Evolutionary conservation across 2,113 vertebrate genomes (phyloP).

Genomic region (Calyptommatus sinebrachiatus): DNA sequence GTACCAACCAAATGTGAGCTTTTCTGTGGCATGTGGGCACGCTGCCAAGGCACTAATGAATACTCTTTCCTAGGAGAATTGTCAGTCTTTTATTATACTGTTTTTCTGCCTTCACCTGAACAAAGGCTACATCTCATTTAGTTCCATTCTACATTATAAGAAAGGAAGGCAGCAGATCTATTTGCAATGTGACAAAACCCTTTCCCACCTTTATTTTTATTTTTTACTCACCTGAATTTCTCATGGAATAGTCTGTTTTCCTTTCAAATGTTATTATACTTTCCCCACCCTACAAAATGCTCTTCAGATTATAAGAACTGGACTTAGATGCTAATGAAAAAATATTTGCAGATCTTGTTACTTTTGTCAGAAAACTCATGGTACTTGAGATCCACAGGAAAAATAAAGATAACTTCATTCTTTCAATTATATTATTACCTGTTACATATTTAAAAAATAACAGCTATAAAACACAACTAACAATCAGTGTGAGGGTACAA

Average conservation of each 20-base stretch:
- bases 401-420: neutral
- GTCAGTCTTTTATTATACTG: neutral
- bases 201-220: neutral
- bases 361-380: neutral
- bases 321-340: constrained; percentile 8
- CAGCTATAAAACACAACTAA: too few species aligned
- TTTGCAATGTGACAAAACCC: neutral
- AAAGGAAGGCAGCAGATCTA: neutral
- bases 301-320: neutral
- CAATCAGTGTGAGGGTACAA: too few species aligned
- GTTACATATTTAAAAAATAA: too few species aligned
- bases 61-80: neutral
- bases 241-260: neutral
- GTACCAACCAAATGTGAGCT: neutral
- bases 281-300: neutral
- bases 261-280: constrained; percentile 1
- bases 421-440: too few species aligned
- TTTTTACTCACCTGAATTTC: neutral
- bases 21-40: neutral
- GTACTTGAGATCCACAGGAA: neutral
- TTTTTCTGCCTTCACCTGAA: neutral
- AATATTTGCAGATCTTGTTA: neutral
- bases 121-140: neutral
- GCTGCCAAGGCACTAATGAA: constrained; percentile 9
- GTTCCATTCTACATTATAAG: constrained; percentile 2